Evolutionary conservation across 2,113 vertebrate species (phyloP), one percentile per base, ranked within the genome.

Genomic region (Oncorhynchus keta): DNA sequence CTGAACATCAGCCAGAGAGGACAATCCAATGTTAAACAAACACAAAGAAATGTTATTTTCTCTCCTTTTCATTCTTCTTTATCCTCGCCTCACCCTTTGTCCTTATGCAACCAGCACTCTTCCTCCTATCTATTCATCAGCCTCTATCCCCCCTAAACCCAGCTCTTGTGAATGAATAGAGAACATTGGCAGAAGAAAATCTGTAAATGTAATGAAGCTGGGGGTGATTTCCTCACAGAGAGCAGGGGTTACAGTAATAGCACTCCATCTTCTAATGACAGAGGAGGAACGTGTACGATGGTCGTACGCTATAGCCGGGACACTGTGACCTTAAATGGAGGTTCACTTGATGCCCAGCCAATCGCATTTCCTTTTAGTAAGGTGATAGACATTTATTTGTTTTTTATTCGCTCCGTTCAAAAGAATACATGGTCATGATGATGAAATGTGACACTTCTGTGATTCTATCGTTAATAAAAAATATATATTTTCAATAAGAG

Each of bases 301-400:
- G 77, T 70, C 22, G 51, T 22, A 64, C 2, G 8, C 16, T 11
- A 26, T 8, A 26, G 61, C n/a, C 5, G 59, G 59, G 77, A 81
- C 59, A 12, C 28, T 20, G 70, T 26, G 85, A 90, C 84, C 85
- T 78, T 70, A 20, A 81, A 68, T 70, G 59, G 76, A 74, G 70
- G 57, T 73, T 79, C 74, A 75, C 22, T 45, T 51, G 77, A 74
- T 75, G 67, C 75, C 72, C 28, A 48, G 74, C 70, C 79, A 75
- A 78, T 74, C 77, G 66, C 49, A 48, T n/a, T 77, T 82, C 48
- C 13, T 59, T 79, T 80, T 73, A 48, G 48, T 74, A 61, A 61
- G 69, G 51, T 11, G 70, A 73, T 32, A 61, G 72, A 51, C 51
- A 48, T 39, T 18, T 6, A 14, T 9, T 9, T 12, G 1, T 45